Evolutionary conservation across 1,140 invertebrate species (phyloP), one percentile per base, ranked within the genome.

Genomic region (Tenebrio molitor): DNA sequence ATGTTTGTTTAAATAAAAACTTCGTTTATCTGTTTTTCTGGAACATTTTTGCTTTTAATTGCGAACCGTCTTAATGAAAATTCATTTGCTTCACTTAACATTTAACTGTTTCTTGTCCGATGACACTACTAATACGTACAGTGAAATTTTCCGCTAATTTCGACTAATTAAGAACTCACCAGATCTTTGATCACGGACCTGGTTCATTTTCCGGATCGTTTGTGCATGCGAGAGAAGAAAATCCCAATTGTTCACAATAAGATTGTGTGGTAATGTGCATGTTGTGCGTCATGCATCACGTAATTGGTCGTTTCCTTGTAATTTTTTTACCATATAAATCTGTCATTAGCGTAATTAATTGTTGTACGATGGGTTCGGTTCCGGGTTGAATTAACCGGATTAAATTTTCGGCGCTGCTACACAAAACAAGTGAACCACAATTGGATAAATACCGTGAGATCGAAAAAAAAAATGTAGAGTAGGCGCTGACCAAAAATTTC

Each of bases 71-170:
- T 46, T 46, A 39, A 39, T 39, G 42, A 46, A 46, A 53, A 53
- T 53, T 53, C 46, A 53, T 53, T 53, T 46, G 42, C 42, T 46
- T 46, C 14, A 46, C 14, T 46, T 46, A 46, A 17, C 42, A 46
- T n/a, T 29, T 29, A 29, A 29, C 25, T 29, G 12, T 41, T 41
- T n/a, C n/a, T 46, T 12, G 14, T 46, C 42, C 14, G 42, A 17
- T 17, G 42, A 46, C 42, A 39, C 7, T 39, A n/a, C 12, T 39
- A 5, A 12, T 39, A 39, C 2, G 5, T 39, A 2, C 2, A 39
- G 36, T 29, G 8, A 29, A 29, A 29, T 29, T 29, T 8, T 8
- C 25, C 36, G 36, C 36, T 39, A 39, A 39, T 39, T 39, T 39
- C n/a, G 7, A 39, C 36, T 39, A 39, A 39, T 39, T 39, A 39